Percentiles rank a stretch among this genome's conserved stretches.
Evolutionary conservation across 1,140 invertebrate genomes (phyloP).

Genomic region (Caenorhabditis inopinata): DNA sequence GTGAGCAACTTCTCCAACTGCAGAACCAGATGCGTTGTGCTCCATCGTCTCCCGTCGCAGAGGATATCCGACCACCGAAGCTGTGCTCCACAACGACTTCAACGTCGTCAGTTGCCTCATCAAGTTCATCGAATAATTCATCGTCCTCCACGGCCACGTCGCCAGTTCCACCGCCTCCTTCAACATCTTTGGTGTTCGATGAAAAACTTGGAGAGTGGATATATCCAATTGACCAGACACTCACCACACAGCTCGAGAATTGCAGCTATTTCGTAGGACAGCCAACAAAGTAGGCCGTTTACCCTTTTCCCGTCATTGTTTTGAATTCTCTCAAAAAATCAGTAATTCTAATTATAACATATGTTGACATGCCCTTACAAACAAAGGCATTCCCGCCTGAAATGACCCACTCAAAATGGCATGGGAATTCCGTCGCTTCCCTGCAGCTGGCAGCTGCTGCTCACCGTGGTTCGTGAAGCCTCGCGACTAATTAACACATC

Average conservation of each 20-base stretch:
- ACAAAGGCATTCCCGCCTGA: background rate
- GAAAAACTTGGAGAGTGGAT: slow-evolving; percentile 39
- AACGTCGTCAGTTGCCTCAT: background rate
- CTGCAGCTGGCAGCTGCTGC: background rate
- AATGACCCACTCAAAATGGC: background rate
- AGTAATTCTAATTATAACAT: background rate
- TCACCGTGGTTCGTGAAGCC: background rate
- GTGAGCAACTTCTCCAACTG: slow-evolving; percentile 11
- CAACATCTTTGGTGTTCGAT: slow-evolving; percentile 24
- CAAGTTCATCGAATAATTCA: slow-evolving; percentile 6
- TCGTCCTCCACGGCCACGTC: slow-evolving; percentile 11
- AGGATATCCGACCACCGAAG: background rate
- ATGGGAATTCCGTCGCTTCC: slow-evolving; percentile 8
- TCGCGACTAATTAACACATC: background rate
- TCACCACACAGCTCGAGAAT: slow-evolving; percentile 26
- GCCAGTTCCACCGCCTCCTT: background rate
- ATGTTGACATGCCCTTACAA: slow-evolving; percentile 8
- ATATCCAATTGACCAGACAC: slow-evolving; percentile 31
- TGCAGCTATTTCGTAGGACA: slow-evolving; percentile 40
- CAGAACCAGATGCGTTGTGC: slow-evolving; percentile 11
- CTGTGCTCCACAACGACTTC: background rate
- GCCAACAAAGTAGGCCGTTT: slow-evolving; percentile 33
- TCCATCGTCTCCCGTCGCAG: slow-evolving; percentile 35
- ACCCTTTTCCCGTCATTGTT: background rate
- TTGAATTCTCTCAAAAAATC: background rate